A percentile compares a stretch with the other conserved stretches of the same genome.
Conservation (phyloP, 35 echinoderm and acorn worm genomes). For the Ptychodera flava region DNA sequence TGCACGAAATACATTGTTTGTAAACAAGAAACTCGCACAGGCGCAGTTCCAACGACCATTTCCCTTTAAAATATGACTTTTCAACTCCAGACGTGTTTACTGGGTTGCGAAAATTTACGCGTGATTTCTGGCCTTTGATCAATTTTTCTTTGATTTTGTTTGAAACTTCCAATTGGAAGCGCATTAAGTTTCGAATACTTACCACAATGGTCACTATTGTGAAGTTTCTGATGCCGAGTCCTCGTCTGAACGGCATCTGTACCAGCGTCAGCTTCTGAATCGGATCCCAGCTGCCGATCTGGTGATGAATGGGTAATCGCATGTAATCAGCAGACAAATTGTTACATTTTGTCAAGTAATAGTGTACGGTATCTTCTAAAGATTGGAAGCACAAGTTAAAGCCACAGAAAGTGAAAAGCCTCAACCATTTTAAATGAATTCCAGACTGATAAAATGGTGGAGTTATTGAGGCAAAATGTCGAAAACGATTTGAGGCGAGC, state of each 20-base stretch:
- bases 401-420: not conserved
- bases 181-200: too few relatives aligned
- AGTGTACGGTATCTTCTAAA: not conserved
- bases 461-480: too few relatives aligned
- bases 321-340: not conserved
- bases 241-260: conserved; percentile 53
- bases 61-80: too few relatives aligned
- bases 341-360: not conserved
- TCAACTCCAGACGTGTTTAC: too few relatives aligned
- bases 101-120: too few relatives aligned
- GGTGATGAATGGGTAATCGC: conserved; percentile 4
- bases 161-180: too few relatives aligned
- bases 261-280: conserved; percentile 37
- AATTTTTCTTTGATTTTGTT: too few relatives aligned
- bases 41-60: too few relatives aligned
- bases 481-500: too few relatives aligned
- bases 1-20: too few relatives aligned
- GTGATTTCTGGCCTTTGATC: too few relatives aligned
- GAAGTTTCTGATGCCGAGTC: conserved; percentile 61
- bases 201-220: conserved; percentile 93
- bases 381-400: not conserved
- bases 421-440: not conserved
- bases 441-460: not conserved
- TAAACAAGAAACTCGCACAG: too few relatives aligned
- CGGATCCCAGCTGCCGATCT: conserved; percentile 90